Evolutionary conservation across 2,888 invertebrate species (phyloP), one percentile per base, ranked within the genome.

Genomic region (Quadroppia sp.): DNA sequence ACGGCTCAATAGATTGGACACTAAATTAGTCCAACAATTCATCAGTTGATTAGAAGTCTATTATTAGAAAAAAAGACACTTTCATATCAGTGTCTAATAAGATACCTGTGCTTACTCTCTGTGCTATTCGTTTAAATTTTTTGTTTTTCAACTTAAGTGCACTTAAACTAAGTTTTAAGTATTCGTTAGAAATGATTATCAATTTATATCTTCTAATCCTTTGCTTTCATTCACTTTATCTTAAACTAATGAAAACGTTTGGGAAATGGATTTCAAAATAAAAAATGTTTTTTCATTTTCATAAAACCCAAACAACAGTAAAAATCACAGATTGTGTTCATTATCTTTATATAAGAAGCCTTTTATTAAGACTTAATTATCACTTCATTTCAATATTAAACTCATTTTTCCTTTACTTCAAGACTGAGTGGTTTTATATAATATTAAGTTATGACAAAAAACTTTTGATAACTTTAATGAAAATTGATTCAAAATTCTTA

Each of bases 161-260:
- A 23, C 25, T 23, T 36, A 11, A 36, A 25, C 11, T 9, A 1
- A 53, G 1, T 23, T 11, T 53, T 53, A n/a, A 4, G 6, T 25
- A 53, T 53, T 53, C 53, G 25, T 53, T 53, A 13, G 25, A 53
- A 53, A 53, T 53, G 23, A 53, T 53, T 53, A 53, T 53, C 53
- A 2, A n/a, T 11, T 48, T 1, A n/a, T 7, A 13, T 53, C 11
- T 23, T 23, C 25, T 11, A 23, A 17, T 2, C 0, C 53, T 3
- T 23, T 25, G 23, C 53, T 13, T 25, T 7, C 20, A 7, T 25
- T 11, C 6, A 13, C 25, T 13, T 25, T 53, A 13, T 53, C 53
- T 53, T 53, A 53, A 53, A 25, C 23, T 53, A 53, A 53, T 53
- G 25, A 25, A 53, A 23, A 53, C 20, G 45, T 23, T 53, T 20